Conservation (phyloP, 2,888 invertebrate genomes). For the Galeruca laticollis region DNA sequence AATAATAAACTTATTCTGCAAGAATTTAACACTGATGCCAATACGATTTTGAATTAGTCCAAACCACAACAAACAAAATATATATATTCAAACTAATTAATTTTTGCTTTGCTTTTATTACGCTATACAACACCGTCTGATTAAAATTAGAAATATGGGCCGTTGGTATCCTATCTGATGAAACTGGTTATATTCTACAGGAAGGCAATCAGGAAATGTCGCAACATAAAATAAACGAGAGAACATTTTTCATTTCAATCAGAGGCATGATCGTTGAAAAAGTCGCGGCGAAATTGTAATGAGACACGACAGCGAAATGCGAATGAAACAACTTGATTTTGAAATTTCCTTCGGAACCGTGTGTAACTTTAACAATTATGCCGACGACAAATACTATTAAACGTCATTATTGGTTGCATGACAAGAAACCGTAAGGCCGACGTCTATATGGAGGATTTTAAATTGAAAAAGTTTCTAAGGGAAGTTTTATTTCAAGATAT, state of each 20-base stretch:
- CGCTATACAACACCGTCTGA: neutral
- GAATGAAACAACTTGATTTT: constrained; percentile 39
- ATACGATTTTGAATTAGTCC: no score
- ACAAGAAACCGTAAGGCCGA: constrained; percentile 35
- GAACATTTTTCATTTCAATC: constrained; percentile 35
- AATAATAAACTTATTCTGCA: no score
- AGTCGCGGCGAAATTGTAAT: constrained; percentile 28
- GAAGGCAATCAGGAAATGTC: constrained; percentile 36
- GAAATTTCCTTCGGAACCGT: constrained; percentile 34
- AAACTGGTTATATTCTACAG: constrained; percentile 26
- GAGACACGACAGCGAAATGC: constrained; percentile 34
- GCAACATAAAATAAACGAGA: constrained; percentile 35
- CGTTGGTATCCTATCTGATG: constrained; percentile 24
- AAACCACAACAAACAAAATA: no score
- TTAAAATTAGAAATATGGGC: constrained; percentile 27
- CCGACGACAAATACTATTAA: constrained; percentile 43
- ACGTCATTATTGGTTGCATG: constrained; percentile 42
- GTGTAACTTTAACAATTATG: constrained; percentile 41
- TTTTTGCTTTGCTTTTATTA: no score
- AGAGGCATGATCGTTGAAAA: constrained; percentile 27
- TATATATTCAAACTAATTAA: no score
- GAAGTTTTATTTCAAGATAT: no score
- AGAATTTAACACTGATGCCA: no score
- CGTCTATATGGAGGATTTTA: constrained; percentile 43
- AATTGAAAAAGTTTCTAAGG: constrained; percentile 49